phyloP scores from a whole-genome alignment of 2,797 vertebrate species.

The Erethizon dorsatum region DNA sequence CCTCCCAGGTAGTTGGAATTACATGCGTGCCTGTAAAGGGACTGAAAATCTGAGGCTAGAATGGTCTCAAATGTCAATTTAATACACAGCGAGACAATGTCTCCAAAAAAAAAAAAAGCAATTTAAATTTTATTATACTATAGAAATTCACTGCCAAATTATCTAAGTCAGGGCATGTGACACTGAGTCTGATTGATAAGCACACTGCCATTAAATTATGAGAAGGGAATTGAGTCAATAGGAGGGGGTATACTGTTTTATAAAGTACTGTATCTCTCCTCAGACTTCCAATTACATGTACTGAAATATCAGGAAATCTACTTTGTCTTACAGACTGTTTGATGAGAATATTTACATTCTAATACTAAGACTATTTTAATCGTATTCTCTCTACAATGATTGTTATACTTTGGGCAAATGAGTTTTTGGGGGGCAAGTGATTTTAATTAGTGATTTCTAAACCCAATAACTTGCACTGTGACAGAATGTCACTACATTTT shows the following conservation, averaged over 20 bases:
- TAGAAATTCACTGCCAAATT: background rate
- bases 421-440: constrained; percentile 8
- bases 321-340: background rate
- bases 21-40: background rate
- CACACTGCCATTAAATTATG: background rate
- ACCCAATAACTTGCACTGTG: constrained; percentile 26
- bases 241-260: background rate
- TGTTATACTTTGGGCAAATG: background rate
- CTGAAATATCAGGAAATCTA: background rate
- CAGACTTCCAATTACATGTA: background rate
- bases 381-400: background rate
- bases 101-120: background rate
- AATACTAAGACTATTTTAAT: background rate
- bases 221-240: background rate
- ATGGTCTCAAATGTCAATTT: background rate
- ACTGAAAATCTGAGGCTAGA: background rate
- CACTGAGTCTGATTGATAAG: background rate
- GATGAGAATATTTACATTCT: constrained; percentile 29
- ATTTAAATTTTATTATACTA: constrained; percentile 39
- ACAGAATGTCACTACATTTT: background rate
- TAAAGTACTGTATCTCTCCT: background rate
- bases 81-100: background rate
- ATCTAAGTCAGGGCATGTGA: background rate
- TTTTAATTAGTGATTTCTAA: constrained; percentile 26
- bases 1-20: background rate